Evolutionary conservation across 2,113 vertebrate genomes (phyloP).

Genomic region (Carassius gibelio): DNA sequence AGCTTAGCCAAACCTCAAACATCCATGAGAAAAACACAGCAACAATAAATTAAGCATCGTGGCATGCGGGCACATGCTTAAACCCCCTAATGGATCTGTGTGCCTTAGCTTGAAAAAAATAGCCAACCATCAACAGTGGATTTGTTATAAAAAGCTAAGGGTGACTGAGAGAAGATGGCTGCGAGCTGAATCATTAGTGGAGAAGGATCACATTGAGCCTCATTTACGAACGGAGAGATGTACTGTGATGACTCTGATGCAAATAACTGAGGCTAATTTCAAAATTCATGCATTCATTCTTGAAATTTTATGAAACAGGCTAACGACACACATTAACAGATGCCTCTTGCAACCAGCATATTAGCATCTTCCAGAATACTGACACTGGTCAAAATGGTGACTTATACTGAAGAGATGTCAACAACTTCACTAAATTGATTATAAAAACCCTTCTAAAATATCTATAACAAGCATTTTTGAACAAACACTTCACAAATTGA

Average conservation of each 20-base stretch:
- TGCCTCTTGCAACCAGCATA: not conserved
- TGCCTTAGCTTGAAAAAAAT: not conserved
- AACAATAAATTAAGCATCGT: slow-evolving; percentile 36
- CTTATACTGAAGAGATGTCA: not conserved
- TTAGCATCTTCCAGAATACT: not conserved
- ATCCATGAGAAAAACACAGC: slow-evolving; percentile 18
- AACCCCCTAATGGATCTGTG: slow-evolving; percentile 18
- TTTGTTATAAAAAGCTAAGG: slow-evolving; percentile 32
- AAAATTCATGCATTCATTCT: slow-evolving; percentile 1
- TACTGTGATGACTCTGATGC: slow-evolving; percentile 9
- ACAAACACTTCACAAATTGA: not conserved
- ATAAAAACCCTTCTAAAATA: not conserved
- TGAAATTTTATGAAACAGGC: not conserved
- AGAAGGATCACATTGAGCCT: slow-evolving; percentile 18
- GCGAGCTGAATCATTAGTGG: not conserved
- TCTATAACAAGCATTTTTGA: not conserved
- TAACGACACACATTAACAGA: not conserved
- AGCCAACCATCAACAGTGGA: slow-evolving; percentile 12
- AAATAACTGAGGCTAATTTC: slow-evolving; percentile 12
- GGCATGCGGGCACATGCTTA: slow-evolving; percentile 28
- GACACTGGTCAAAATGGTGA: slow-evolving; percentile 10
- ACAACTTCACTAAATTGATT: not conserved
- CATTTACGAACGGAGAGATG: slow-evolving; percentile 22
- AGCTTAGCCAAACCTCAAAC: slow-evolving; percentile 39
- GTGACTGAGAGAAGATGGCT: not conserved